These are phyloP conservation scores for Argentina silus DNA, from an alignment of 2,797 vertebrate genomes.

Conservation along the genomic window DNA sequence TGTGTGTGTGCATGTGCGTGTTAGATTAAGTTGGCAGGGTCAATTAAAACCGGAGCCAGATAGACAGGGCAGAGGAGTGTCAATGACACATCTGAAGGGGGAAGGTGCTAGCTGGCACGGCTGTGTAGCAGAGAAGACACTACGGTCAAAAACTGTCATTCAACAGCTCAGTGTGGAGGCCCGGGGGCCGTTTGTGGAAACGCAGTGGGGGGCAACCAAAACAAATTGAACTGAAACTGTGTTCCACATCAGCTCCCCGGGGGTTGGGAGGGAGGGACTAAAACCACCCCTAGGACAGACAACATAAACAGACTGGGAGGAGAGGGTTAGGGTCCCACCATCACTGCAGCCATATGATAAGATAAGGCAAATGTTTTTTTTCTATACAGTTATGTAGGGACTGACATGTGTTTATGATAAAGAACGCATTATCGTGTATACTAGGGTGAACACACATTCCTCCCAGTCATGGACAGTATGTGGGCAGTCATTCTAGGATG, in stretches of 20 bases:
- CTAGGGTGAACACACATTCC: no score
- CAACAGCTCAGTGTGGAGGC: constrained; percentile 20
- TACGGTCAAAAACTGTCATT: constrained; percentile 42
- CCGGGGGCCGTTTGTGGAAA: constrained; percentile 28
- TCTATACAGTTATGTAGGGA: no score
- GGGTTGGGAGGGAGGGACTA: background rate
- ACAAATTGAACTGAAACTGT: constrained; percentile 21
- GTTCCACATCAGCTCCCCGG: constrained; percentile 16
- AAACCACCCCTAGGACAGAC: background rate
- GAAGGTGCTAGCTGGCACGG: background rate
- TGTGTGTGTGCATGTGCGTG: background rate
- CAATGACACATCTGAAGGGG: background rate
- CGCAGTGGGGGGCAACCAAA: constrained; percentile 1
- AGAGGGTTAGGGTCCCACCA: no score
- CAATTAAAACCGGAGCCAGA: constrained; percentile 48
- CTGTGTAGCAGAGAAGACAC: background rate
- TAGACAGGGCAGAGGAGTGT: constrained; percentile 30
- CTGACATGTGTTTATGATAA: no score
- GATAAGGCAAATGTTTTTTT: no score
- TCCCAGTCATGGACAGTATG: no score
- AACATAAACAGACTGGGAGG: no score
- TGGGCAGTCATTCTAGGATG: no score
- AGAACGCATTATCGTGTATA: no score
- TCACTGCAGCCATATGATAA: no score
- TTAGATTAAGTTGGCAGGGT: constrained; percentile 25